Percentiles rank a stretch among this genome's conserved stretches.
Conservation (phyloP, 2,797 vertebrate genomes). For the Bradypus variegatus region DNA sequence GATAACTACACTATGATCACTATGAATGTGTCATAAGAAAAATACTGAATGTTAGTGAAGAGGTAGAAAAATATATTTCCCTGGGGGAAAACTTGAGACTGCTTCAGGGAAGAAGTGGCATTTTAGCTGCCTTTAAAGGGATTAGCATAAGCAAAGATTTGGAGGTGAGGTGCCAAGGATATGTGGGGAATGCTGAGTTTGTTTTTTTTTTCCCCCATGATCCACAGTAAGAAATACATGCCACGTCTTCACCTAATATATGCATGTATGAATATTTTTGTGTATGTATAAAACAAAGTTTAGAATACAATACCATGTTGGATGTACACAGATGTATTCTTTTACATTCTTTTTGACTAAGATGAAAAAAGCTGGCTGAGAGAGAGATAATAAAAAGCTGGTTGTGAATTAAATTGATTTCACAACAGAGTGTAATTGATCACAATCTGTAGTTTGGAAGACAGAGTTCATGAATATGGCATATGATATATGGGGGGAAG, state of each 20-base stretch:
- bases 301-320: not conserved
- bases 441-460: not conserved
- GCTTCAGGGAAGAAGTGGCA: not conserved
- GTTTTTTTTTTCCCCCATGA: not conserved
- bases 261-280: constrained; percentile 2
- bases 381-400: not conserved
- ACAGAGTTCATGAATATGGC: not conserved
- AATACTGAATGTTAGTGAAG: constrained; percentile 24
- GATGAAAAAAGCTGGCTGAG: not conserved
- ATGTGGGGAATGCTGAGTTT: not conserved
- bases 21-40: not conserved
- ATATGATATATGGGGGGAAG: not conserved
- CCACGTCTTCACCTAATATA: not conserved
- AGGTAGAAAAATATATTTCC: not conserved
- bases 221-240: not conserved
- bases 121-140: constrained; percentile 32
- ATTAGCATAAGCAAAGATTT: constrained; percentile 16
- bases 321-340: not conserved
- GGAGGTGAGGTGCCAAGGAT: not conserved
- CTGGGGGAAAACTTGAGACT: not conserved
- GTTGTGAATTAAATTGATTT: constrained; percentile 35
- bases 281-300: not conserved
- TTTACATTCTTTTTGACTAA: not conserved
- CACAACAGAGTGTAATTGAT: constrained; percentile 12
- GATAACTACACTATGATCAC: not conserved